Percentiles rank a stretch among this genome's conserved stretches.
Conservation (phyloP, 2,113 vertebrate genomes). For the Pomatorhinus ruficollis region DNA sequence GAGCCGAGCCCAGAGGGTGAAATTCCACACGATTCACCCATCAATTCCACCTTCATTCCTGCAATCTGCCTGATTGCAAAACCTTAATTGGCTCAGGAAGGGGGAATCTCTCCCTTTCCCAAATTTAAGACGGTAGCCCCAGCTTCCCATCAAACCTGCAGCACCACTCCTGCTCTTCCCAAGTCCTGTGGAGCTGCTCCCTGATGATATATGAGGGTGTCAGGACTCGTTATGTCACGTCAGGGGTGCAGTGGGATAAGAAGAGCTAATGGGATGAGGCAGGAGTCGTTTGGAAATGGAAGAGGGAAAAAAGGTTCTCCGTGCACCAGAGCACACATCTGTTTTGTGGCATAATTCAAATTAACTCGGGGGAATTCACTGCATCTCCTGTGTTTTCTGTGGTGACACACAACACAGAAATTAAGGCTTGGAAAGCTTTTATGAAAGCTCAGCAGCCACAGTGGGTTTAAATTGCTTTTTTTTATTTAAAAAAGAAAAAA, state of each 20-base stretch:
- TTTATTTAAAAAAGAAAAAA: background rate
- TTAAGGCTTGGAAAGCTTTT: background rate
- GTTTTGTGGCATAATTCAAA: constrained; percentile 75
- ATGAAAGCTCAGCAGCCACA: background rate
- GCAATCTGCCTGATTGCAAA: background rate
- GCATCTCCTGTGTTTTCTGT: background rate
- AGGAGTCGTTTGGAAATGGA: constrained; percentile 28
- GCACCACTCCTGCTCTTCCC: background rate
- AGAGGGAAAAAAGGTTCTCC: constrained; percentile 24
- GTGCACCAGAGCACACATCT: constrained; percentile 76
- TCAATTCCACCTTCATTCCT: background rate
- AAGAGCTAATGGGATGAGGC: constrained; percentile 36
- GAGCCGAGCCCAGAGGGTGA: background rate
- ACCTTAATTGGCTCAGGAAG: background rate
- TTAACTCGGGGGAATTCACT: constrained; percentile 21
- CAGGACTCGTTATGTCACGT: background rate
- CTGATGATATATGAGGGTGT: constrained; percentile 39
- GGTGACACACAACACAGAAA: constrained; percentile 25
- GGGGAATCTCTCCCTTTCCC: background rate
- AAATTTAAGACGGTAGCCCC: background rate
- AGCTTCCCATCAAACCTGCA: background rate
- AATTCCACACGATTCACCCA: background rate
- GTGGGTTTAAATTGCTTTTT: background rate
- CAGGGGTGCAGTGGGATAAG: background rate
- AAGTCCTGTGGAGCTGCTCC: background rate